A percentile compares a stretch with the other conserved stretches of the same genome.
These are phyloP conservation scores for Rhyacophila brunnea DNA, from an alignment of 1,140 invertebrate genomes.

Conservation along the genomic window DNA sequence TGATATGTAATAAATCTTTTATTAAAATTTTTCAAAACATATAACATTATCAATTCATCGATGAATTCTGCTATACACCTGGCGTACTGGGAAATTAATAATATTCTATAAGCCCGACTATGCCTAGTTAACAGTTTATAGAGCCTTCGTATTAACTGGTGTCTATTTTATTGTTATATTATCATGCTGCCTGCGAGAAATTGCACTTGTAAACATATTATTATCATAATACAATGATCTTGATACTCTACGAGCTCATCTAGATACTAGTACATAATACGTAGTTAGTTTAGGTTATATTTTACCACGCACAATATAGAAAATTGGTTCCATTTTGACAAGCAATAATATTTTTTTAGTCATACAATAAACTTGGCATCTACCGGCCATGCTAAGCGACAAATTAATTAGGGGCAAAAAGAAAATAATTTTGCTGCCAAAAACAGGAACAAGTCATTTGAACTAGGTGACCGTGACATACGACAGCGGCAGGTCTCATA, in stretches of 20 bases:
- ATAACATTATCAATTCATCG: constrained; percentile 10
- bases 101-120: not conserved
- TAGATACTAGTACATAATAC: not conserved
- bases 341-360: too few relatives aligned
- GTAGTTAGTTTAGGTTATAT: not conserved
- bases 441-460: too few relatives aligned
- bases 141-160: not conserved
- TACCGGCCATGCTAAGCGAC: too few relatives aligned
- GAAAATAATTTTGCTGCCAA: too few relatives aligned
- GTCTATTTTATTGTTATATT: not conserved
- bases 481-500: too few relatives aligned
- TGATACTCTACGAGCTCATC: not conserved
- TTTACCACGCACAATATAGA: not conserved
- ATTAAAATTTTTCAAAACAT: constrained; percentile 16
- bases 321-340: not conserved
- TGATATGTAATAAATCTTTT: constrained; percentile 13
- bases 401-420: too few relatives aligned
- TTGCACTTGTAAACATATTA: not conserved
- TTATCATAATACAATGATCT: not conserved
- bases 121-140: not conserved
- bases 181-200: too few relatives aligned
- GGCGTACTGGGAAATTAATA: not conserved
- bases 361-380: too few relatives aligned
- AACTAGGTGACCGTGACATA: too few relatives aligned
- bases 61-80: too few relatives aligned